Evolutionary conservation across 1,140 invertebrate genomes (phyloP).

Genomic region (Drosophila aff.): DNA sequence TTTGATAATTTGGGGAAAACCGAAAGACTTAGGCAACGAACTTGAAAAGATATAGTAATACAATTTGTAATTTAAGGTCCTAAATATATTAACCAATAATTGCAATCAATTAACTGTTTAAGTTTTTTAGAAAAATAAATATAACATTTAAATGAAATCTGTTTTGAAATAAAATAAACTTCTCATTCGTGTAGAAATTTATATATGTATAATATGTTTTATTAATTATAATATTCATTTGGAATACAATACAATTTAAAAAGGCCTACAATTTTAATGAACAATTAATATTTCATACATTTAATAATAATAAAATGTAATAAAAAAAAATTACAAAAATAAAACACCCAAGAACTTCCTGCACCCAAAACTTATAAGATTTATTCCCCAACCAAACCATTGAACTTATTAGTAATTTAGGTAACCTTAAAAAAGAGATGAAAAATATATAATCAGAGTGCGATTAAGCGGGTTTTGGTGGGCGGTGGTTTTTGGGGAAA

Average conservation of each 20-base stretch:
- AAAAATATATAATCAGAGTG: background rate
- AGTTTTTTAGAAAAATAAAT: too few relatives aligned
- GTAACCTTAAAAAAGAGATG: background rate
- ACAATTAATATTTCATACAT: background rate
- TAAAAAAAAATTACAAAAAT: background rate
- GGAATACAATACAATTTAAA: too few relatives aligned
- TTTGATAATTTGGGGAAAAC: conserved; percentile 16
- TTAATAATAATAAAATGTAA: too few relatives aligned
- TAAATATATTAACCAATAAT: too few relatives aligned
- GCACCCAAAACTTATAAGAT: background rate
- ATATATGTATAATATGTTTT: too few relatives aligned
- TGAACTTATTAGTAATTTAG: background rate
- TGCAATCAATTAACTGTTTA: too few relatives aligned
- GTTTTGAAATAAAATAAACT: too few relatives aligned
- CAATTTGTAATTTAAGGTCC: too few relatives aligned
- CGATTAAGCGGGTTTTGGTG: background rate
- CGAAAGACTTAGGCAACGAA: conserved; percentile 77
- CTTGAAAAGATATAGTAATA: conserved; percentile 28
- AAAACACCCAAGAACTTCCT: background rate
- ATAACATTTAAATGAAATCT: too few relatives aligned
- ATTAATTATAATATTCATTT: background rate
- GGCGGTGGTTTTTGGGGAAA: background rate
- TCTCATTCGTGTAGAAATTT: too few relatives aligned
- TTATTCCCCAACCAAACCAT: background rate
- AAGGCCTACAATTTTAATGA: background rate